Evolutionary conservation across 2,113 vertebrate genomes (phyloP).

Genomic region (Myrmecobius fasciatus): DNA sequence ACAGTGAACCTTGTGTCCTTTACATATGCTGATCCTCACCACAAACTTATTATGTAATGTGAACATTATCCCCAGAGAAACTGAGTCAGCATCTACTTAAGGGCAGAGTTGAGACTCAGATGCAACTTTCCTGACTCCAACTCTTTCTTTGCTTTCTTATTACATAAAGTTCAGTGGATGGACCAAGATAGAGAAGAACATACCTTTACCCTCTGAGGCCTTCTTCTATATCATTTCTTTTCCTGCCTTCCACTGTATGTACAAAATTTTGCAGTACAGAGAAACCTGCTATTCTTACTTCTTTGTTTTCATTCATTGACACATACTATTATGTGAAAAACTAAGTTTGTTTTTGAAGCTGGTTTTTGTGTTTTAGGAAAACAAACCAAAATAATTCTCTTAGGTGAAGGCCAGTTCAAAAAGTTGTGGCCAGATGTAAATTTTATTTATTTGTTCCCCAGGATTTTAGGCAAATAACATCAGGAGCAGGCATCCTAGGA

Average conservation of each 20-base stretch:
- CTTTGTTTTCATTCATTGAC: slow-evolving; percentile 59
- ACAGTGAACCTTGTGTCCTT: neutral
- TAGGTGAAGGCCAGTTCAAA: neutral
- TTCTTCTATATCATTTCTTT: neutral
- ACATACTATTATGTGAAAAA: neutral
- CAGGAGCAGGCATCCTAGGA: neutral
- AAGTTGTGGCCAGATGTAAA: slow-evolving; percentile 17
- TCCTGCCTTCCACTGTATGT: slow-evolving; percentile 36
- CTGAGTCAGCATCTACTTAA: neutral
- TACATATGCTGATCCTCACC: neutral
- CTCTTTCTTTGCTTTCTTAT: neutral
- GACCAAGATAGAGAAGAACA: neutral
- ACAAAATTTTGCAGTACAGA: slow-evolving; percentile 41
- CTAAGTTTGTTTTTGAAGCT: neutral
- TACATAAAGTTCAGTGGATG: neutral
- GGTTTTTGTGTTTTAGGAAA: slow-evolving; percentile 53
- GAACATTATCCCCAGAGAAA: neutral
- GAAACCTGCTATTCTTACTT: slow-evolving; percentile 24
- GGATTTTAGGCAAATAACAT: neutral
- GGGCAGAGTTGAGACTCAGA: neutral
- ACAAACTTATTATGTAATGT: neutral
- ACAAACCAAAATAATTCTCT: slow-evolving; percentile 24
- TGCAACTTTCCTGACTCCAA: neutral
- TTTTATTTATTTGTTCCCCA: neutral
- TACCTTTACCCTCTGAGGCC: slow-evolving; percentile 15